phyloP scores from a whole-genome alignment of 2,888 invertebrate species.

The Melanostoma mellinum region DNA sequence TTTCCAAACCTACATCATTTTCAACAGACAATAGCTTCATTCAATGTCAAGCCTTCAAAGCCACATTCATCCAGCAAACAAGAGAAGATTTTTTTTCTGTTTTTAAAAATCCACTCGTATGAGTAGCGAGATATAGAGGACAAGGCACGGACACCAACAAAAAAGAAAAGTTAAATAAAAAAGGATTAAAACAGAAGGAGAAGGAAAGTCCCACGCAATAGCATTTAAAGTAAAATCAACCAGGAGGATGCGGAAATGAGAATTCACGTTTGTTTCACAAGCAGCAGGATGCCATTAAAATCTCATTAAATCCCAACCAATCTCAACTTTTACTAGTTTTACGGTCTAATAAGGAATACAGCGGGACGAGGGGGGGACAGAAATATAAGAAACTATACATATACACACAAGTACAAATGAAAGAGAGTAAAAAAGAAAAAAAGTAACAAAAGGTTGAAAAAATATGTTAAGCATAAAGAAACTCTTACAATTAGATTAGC shows the following conservation, averaged over 20 bases:
- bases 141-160: not conserved
- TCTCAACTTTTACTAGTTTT: not conserved
- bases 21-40: too few relatives aligned
- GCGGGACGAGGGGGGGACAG: not conserved
- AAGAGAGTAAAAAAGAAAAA: not conserved
- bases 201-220: slow-evolving; percentile 38
- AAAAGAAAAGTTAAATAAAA: not conserved
- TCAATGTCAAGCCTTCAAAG: not conserved
- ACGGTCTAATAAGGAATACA: not conserved
- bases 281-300: slow-evolving; percentile 74
- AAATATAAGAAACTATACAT: not conserved
- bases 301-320: slow-evolving; percentile 72
- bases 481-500: slow-evolving; percentile 58
- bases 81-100: slow-evolving; percentile 47
- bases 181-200: not conserved
- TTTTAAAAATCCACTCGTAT: slow-evolving; percentile 41
- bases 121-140: not conserved
- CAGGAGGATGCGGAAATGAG: slow-evolving; percentile 46
- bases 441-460: not conserved
- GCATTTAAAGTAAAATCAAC: slow-evolving; percentile 59
- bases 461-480: slow-evolving; percentile 48
- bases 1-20: too few relatives aligned
- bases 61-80: slow-evolving; percentile 12
- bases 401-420: not conserved
- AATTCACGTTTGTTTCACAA: slow-evolving; percentile 55